Evolutionary conservation across 2,797 vertebrate species (phyloP).

Genomic region (Borostomias antarcticus): DNA sequence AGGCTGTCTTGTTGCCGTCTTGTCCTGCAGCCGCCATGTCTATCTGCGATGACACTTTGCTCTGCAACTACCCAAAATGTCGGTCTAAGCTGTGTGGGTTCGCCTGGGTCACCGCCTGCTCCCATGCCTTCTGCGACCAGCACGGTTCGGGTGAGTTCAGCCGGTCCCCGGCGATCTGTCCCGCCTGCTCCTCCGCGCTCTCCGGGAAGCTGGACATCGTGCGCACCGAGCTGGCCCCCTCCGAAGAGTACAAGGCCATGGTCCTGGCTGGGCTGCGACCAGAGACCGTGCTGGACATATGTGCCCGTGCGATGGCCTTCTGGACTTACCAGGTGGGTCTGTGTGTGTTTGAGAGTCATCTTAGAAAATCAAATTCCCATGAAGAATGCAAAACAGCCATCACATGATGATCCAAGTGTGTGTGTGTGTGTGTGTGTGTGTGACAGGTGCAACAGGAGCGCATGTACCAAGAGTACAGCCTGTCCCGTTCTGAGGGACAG

Average conservation of each 20-base stretch:
- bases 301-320: conserved; percentile 84
- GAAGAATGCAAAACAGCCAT: conserved; percentile 33
- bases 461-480: conserved; percentile 86
- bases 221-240: conserved; percentile 84
- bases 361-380: not conserved
- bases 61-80: conserved; percentile 89
- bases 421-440: conserved; percentile 1
- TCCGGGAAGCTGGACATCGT: conserved; percentile 89
- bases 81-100: conserved; percentile 81
- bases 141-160: conserved; percentile 88
- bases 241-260: conserved; percentile 91
- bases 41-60: conserved; percentile 82
- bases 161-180: conserved; percentile 83
- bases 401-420: conserved; percentile 53
- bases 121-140: conserved; percentile 89
- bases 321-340: conserved; percentile 88
- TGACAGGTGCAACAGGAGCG: conserved; percentile 87
- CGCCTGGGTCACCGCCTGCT: conserved; percentile 90
- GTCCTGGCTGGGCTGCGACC: conserved; percentile 85
- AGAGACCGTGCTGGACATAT: conserved; percentile 86
- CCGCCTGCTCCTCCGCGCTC: conserved; percentile 85
- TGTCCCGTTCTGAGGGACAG: conserved; percentile 82
- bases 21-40: conserved; percentile 46
- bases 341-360: not conserved
- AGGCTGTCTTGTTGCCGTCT: not conserved